Conservation (phyloP, 2,888 invertebrate genomes). For the Rhagonycha fulva region DNA sequence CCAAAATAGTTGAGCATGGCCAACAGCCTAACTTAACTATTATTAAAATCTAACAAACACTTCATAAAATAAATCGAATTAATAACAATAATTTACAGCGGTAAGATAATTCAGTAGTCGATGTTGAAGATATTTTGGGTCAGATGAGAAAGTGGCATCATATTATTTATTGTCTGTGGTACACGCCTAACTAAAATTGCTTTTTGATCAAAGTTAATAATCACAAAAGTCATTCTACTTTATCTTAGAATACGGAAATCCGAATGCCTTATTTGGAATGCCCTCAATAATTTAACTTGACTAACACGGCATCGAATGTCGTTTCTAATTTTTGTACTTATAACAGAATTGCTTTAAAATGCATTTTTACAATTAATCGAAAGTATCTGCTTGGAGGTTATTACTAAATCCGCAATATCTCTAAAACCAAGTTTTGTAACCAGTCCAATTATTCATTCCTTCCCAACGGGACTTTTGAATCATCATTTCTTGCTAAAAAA, state of each 20-base stretch:
- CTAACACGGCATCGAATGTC: slow-evolving; percentile 2
- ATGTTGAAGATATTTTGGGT: slow-evolving; percentile 15
- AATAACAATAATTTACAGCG: neutral
- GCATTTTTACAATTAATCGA: neutral
- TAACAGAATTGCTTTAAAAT: neutral
- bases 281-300: slow-evolving; percentile 9
- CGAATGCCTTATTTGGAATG: slow-evolving; percentile 4
- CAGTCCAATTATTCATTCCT: neutral
- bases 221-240: neutral
- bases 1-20: neutral
- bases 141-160: slow-evolving; percentile 19
- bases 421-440: too few species aligned
- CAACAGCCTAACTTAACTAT: neutral
- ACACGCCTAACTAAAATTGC: neutral
- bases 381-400: neutral
- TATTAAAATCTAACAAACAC: neutral
- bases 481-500: neutral
- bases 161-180: slow-evolving; percentile 6
- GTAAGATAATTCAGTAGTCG: neutral
- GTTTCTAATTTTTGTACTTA: slow-evolving; percentile 8
- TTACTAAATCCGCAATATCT: neutral
- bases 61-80: neutral
- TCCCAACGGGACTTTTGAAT: neutral
- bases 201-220: neutral
- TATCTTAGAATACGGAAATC: neutral